A percentile compares a stretch with the other conserved stretches of the same genome.
Evolutionary conservation across 2,797 vertebrate genomes (phyloP).

Genomic region (Acestrorhynchus altus): DNA sequence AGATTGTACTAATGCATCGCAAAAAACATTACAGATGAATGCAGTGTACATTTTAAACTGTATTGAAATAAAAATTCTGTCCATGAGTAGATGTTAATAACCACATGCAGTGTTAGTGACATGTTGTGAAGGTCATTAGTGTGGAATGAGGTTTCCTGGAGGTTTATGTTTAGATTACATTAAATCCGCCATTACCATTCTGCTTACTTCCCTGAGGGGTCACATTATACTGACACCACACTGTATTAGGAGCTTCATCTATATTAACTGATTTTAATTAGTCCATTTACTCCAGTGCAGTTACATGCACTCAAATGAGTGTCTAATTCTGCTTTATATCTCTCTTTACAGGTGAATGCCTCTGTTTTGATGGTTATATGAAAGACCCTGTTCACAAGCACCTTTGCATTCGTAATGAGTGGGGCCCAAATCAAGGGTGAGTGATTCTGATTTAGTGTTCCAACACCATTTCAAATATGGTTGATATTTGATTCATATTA

Average conservation of each 20-base stretch:
- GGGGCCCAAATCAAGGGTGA: constrained; percentile 98
- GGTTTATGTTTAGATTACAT: constrained; percentile 28
- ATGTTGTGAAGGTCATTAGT: constrained; percentile 18
- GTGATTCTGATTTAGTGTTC: constrained; percentile 58
- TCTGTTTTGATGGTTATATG: constrained; percentile 97
- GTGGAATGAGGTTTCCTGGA: constrained; percentile 12
- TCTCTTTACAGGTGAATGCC: constrained; percentile 88
- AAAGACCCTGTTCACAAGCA: constrained; percentile 97
- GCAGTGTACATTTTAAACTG: too few relatives aligned
- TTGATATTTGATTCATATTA: neutral
- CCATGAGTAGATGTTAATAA: constrained; percentile 5
- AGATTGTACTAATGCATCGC: too few relatives aligned
- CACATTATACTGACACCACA: constrained; percentile 15
- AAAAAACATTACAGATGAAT: too few relatives aligned
- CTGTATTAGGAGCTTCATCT: neutral
- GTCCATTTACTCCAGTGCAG: neutral
- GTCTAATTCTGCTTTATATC: constrained; percentile 27
- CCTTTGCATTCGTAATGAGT: constrained; percentile 97
- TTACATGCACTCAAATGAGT: constrained; percentile 3
- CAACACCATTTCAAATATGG: neutral
- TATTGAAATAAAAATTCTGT: constrained; percentile 1
- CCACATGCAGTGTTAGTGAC: constrained; percentile 4
- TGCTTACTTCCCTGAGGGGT: neutral
- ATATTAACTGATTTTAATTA: neutral
- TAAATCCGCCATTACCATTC: constrained; percentile 16